A percentile compares a stretch with the other conserved stretches of the same genome.
Evolutionary conservation across 1,140 invertebrate genomes (phyloP).

Genomic region (Rhopalosiphum maidis): DNA sequence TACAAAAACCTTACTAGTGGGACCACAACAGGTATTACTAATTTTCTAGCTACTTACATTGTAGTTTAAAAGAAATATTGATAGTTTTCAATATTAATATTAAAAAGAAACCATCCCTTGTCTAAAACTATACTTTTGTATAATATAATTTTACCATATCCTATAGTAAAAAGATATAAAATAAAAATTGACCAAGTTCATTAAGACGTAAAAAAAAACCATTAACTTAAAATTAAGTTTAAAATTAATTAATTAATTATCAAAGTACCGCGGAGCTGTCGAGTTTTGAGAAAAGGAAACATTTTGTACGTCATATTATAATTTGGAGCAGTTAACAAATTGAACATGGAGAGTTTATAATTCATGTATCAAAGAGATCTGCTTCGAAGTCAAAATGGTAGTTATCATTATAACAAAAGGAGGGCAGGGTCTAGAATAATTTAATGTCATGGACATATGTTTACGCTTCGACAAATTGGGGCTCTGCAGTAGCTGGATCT

Average conservation of each 20-base stretch:
- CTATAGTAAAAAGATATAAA: constrained; percentile 53
- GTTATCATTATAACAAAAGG: constrained; percentile 43
- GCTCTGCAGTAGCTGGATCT: constrained; percentile 54
- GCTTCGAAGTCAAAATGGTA: constrained; percentile 52
- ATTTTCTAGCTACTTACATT: constrained; percentile 46
- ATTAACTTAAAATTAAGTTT: constrained; percentile 54
- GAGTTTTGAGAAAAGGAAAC: constrained; percentile 34
- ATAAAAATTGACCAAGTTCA: constrained; percentile 45
- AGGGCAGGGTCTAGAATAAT: constrained; percentile 54
- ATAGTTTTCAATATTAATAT: constrained; percentile 46
- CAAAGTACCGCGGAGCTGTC: constrained; percentile 49
- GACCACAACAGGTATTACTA: constrained; percentile 50
- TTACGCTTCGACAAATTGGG: constrained; percentile 54
- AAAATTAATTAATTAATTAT: constrained; percentile 54
- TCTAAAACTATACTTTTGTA: constrained; percentile 49
- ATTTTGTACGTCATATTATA: constrained; percentile 31
- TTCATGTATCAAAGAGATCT: constrained; percentile 44
- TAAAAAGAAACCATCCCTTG: constrained; percentile 57
- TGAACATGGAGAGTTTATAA: constrained; percentile 47
- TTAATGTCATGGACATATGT: constrained; percentile 49
- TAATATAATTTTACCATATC: constrained; percentile 56
- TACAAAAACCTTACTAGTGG: constrained; percentile 48
- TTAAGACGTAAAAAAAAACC: constrained; percentile 51
- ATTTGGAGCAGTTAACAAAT: constrained; percentile 35
- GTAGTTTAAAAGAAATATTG: constrained; percentile 49